A percentile compares a stretch with the other conserved stretches of the same genome.
phyloP scores from a whole-genome alignment of 2,888 invertebrate species.

The Timema podura region DNA sequence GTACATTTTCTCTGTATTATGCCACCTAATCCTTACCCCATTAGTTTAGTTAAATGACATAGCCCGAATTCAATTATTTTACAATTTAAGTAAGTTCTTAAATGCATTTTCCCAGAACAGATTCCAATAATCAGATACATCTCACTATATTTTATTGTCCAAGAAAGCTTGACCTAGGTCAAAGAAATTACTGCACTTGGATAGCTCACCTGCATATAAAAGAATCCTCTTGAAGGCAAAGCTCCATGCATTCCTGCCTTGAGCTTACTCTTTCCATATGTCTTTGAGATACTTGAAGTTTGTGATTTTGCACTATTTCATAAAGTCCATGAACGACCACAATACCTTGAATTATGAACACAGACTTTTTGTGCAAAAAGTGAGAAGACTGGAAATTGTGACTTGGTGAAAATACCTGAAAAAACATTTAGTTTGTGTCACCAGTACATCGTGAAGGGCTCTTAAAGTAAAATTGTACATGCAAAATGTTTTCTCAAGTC shows the following conservation, averaged over 20 bases:
- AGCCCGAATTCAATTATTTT: no score
- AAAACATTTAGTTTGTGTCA: slow-evolving; percentile 15
- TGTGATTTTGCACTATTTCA: slow-evolving; percentile 42
- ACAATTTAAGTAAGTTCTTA: no score
- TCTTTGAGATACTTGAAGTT: slow-evolving; percentile 37
- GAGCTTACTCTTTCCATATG: slow-evolving; percentile 35
- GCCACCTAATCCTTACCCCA: no score
- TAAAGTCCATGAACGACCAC: slow-evolving; percentile 44
- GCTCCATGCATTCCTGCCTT: slow-evolving; percentile 42
- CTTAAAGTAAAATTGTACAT: no score
- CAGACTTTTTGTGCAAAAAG: slow-evolving; percentile 42
- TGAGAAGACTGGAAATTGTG: slow-evolving; percentile 44
- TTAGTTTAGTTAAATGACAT: no score
- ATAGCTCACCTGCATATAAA: slow-evolving; percentile 43
- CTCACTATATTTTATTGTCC: background rate
- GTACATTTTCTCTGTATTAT: no score
- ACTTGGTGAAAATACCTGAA: slow-evolving; percentile 40
- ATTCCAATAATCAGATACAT: no score
- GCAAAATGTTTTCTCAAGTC: no score
- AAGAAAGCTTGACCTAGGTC: background rate
- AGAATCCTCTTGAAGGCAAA: slow-evolving; percentile 42
- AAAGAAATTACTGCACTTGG: background rate
- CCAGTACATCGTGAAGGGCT: no score
- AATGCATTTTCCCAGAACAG: no score
- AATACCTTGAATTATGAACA: slow-evolving; percentile 37